Evolutionary conservation across 1,140 invertebrate genomes (phyloP).

Genomic region (Heliconius hermathena): DNA sequence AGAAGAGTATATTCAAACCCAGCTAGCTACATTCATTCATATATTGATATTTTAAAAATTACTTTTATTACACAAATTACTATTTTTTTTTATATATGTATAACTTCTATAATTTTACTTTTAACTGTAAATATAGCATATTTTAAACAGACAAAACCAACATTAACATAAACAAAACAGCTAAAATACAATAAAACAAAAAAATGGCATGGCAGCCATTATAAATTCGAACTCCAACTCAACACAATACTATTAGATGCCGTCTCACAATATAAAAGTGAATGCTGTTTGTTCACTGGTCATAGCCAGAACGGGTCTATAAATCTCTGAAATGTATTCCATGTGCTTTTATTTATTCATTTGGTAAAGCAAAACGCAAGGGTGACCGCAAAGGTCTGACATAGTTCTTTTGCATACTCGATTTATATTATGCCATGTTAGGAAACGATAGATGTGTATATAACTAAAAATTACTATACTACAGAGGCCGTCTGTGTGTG

Average conservation of each 20-base stretch:
- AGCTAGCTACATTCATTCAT: too few relatives aligned
- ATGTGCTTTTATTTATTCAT: slow-evolving; percentile 33
- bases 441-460: not conserved
- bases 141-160: too few relatives aligned
- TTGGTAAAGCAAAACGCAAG: slow-evolving; percentile 26
- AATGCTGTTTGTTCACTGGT: slow-evolving; percentile 32
- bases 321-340: slow-evolving; percentile 40
- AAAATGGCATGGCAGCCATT: not conserved
- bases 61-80: too few relatives aligned
- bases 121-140: too few relatives aligned
- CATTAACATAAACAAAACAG: too few relatives aligned
- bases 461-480: too few relatives aligned
- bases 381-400: slow-evolving; percentile 29
- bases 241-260: slow-evolving; percentile 29
- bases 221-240: not conserved
- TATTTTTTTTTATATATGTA: too few relatives aligned
- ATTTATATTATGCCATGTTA: slow-evolving; percentile 12
- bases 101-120: too few relatives aligned
- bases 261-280: slow-evolving; percentile 39
- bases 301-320: slow-evolving; percentile 37
- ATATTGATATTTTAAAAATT: too few relatives aligned
- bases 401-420: slow-evolving; percentile 34
- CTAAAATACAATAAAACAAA: not conserved
- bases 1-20: too few relatives aligned
- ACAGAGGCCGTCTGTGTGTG: too few relatives aligned